Conservation (phyloP, 2,888 invertebrate genomes). For the Unio pictorum region DNA sequence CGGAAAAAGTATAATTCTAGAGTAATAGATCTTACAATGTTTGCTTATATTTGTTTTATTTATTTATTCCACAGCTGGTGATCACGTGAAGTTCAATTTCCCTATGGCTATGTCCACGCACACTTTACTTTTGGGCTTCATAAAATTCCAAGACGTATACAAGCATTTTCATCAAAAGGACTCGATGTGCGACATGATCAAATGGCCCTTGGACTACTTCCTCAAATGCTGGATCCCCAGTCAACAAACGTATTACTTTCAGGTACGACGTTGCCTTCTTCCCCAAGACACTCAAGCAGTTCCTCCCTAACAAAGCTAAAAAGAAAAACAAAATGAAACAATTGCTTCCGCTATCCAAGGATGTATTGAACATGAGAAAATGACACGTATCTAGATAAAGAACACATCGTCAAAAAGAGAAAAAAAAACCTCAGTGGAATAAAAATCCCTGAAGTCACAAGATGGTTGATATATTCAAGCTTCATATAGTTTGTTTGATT, state of each 20-base stretch:
- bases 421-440: too few relatives aligned
- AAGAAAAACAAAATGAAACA: too few relatives aligned
- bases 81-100: conserved; percentile 43
- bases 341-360: too few relatives aligned
- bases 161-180: conserved; percentile 23
- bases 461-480: too few relatives aligned
- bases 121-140: conserved; percentile 37
- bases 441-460: too few relatives aligned
- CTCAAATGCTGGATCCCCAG: conserved; percentile 70
- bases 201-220: conserved; percentile 78
- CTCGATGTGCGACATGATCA: conserved; percentile 61
- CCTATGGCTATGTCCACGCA: conserved; percentile 41
- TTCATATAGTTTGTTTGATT: too few relatives aligned
- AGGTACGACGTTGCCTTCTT: conserved; percentile 1
- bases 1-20: too few relatives aligned
- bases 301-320: too few relatives aligned
- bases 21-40: too few relatives aligned
- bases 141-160: conserved; percentile 33
- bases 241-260: conserved; percentile 13
- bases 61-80: conserved; percentile 27
- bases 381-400: too few relatives aligned
- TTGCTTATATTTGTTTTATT: neutral
- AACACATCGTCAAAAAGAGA: too few relatives aligned
- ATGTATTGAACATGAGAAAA: too few relatives aligned
- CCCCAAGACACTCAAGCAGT: neutral